phyloP scores from a whole-genome alignment of 2,113 vertebrate species.

The Oriolus oriolus region DNA sequence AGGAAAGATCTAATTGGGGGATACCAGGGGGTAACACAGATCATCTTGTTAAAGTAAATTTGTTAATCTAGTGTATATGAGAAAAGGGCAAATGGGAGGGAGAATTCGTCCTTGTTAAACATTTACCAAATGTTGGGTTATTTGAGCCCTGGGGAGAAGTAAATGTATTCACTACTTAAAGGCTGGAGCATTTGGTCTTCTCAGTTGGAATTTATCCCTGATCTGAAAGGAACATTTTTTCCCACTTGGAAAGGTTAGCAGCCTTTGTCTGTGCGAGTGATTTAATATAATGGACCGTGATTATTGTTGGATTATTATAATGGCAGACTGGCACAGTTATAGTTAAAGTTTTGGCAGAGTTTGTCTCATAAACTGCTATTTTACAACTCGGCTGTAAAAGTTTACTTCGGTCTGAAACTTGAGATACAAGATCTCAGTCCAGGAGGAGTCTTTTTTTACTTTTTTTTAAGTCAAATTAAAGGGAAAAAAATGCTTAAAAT shows the following conservation, averaged over 20 bases:
- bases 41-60: slow-evolving; percentile 63
- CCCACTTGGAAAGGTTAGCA: slow-evolving; percentile 48
- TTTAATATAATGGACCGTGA: slow-evolving; percentile 67
- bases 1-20: slow-evolving; percentile 57
- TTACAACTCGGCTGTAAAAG: slow-evolving; percentile 73
- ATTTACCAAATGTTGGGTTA: slow-evolving; percentile 59
- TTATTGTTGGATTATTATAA: slow-evolving; percentile 68
- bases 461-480: slow-evolving; percentile 53
- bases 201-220: slow-evolving; percentile 15
- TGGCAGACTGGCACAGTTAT: slow-evolving; percentile 63
- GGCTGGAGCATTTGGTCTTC: slow-evolving; percentile 46
- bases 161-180: slow-evolving; percentile 39
- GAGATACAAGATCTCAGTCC: slow-evolving; percentile 66
- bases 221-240: slow-evolving; percentile 45
- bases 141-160: slow-evolving; percentile 43
- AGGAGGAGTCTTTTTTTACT: slow-evolving; percentile 56
- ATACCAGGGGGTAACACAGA: slow-evolving; percentile 50
- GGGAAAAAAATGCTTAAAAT: slow-evolving; percentile 62
- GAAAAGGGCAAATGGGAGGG: slow-evolving; percentile 59
- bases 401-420: slow-evolving; percentile 72
- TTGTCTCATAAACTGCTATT: slow-evolving; percentile 71
- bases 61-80: slow-evolving; percentile 63
- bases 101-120: slow-evolving; percentile 42
- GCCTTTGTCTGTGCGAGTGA: slow-evolving; percentile 50
- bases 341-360: slow-evolving; percentile 72